Base-by-base conservation (phyloP, 2,113 vertebrate genomes). In the Tragulus kanchil region DNA sequence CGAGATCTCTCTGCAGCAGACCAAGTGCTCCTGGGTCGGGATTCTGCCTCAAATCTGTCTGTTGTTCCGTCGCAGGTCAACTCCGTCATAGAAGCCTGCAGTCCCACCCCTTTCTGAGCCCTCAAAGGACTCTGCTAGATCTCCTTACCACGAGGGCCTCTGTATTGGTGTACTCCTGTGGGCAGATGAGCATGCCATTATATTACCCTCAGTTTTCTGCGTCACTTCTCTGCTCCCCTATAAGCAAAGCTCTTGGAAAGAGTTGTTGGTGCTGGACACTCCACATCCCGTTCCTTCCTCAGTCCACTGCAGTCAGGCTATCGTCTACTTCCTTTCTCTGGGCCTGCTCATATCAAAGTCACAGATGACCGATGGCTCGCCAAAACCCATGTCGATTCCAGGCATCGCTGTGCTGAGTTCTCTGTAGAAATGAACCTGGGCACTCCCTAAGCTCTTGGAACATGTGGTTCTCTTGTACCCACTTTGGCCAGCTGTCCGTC, bases 401-500 rank as follows among this genome's bases (percentile, higher is more conserved):
- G 59, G 26, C 45, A 9, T 48, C 36, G 0, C 50, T 42, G 31
- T 23, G 52, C 21, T 23, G 92, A 48, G 54, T 15, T 28, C 28
- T 42, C 52, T 10, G 1, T 28, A 26, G 61, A 58, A 59, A 62
- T 28, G 50, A 50, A 15, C 52, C 4, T 28, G 28, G 62, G 16
- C 36, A 0, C 2, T 0, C 3, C 62, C 75, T 5, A 19, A 50
- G 5, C 21, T 59, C 73, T 67, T 8, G 21, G 45, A 26, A 17
- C 4, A 0, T 3, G 3, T 0, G 0, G 4, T 14, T 85, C 61
- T 6, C 52, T 26, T 36, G n/a, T 6, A 42, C 54, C 28, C 5
- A 0, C 14, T 48, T 26, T n/a, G 6, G 50, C 2, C 2, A 58
- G 26, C 17, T 61, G 23, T 56, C 52, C 15, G 10, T n/a, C 59